Evolutionary conservation across 1,140 invertebrate genomes (phyloP).

Genomic region (Colletes latitarsis): DNA sequence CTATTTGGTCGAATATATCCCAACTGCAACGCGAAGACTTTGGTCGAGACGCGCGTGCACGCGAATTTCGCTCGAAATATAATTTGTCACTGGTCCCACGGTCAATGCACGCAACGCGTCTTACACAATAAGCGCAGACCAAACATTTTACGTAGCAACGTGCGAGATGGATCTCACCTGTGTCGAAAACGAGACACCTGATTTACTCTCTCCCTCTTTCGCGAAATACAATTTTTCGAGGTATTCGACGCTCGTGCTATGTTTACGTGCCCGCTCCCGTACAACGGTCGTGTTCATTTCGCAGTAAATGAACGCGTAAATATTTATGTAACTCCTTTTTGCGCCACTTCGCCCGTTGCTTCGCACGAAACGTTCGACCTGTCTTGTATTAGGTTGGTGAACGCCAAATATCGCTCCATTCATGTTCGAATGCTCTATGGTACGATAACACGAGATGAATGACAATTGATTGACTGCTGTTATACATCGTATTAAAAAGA

Average conservation of each 20-base stretch:
- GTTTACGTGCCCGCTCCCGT: not conserved
- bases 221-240: not conserved
- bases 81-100: slow-evolving; percentile 36
- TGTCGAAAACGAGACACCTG: slow-evolving; percentile 14
- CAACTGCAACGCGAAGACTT: not conserved
- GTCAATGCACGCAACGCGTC: slow-evolving; percentile 22
- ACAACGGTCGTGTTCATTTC: not conserved
- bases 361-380: not conserved
- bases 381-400: not conserved
- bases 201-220: not conserved
- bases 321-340: not conserved
- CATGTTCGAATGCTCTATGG: not conserved
- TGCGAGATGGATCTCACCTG: not conserved
- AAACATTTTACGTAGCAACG: not conserved
- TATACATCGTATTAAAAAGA: too few relatives aligned
- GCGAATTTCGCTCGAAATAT: slow-evolving; percentile 4
- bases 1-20: not conserved
- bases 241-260: not conserved
- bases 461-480: not conserved
- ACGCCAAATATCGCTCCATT: not conserved
- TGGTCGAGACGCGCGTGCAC: not conserved
- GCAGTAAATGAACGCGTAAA: not conserved
- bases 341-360: not conserved
- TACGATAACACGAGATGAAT: not conserved
- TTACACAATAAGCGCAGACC: slow-evolving; percentile 7